These are phyloP conservation scores for Megalopta genalis DNA, from an alignment of 1,140 invertebrate genomes.

Conservation along the genomic window DNA sequence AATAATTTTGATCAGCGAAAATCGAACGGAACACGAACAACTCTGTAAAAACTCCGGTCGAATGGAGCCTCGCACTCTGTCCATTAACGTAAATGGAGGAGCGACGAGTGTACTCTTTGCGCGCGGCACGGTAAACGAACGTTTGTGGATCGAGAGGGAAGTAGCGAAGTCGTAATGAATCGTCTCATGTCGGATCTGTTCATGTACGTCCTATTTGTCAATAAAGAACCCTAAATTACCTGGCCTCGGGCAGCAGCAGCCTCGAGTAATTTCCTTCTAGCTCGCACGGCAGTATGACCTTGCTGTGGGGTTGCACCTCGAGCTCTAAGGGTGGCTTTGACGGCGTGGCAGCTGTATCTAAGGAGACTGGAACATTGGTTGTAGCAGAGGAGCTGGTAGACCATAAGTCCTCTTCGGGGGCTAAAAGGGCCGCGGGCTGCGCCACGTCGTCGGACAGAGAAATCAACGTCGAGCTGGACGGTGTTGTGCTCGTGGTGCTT, in stretches of 20 bases:
- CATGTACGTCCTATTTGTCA: slow-evolving; percentile 18
- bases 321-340: slow-evolving; percentile 72
- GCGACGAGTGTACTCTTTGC: not conserved
- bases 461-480: slow-evolving; percentile 67
- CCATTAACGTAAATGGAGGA: not conserved
- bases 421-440: slow-evolving; percentile 74
- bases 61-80: too few species aligned
- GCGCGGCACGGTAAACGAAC: not conserved
- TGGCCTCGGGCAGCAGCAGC: slow-evolving; percentile 70
- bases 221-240: slow-evolving; percentile 63
- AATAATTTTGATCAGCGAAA: too few species aligned
- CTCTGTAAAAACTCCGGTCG: too few species aligned
- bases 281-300: slow-evolving; percentile 77
- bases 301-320: slow-evolving; percentile 75
- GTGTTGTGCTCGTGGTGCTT: slow-evolving; percentile 56
- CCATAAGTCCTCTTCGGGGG: slow-evolving; percentile 74
- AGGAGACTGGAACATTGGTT: slow-evolving; percentile 59
- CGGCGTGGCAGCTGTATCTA: slow-evolving; percentile 55
- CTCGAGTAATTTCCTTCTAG: slow-evolving; percentile 76
- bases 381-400: slow-evolving; percentile 70
- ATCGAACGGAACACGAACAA: too few species aligned
- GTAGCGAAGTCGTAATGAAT: slow-evolving; percentile 14
- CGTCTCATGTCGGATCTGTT: not conserved
- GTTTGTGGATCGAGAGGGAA: not conserved
- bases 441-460: slow-evolving; percentile 67